Percentiles rank a stretch among this genome's conserved stretches.
phyloP scores from a whole-genome alignment of 2,113 vertebrate species.

The Tilapia sparmanii region DNA sequence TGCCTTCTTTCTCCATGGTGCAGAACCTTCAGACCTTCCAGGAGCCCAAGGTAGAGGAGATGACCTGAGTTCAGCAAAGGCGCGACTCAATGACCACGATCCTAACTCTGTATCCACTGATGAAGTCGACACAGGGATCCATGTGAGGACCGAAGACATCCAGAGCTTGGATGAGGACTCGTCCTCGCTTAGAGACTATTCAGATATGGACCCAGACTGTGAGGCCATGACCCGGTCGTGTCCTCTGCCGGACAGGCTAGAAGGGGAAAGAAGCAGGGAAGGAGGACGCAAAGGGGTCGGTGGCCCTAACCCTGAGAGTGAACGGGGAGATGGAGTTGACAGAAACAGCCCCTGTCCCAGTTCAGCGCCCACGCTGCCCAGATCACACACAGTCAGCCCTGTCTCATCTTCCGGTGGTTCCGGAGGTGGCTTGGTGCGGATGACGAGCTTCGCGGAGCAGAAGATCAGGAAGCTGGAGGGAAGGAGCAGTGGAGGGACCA shows the following conservation, averaged over 20 bases:
- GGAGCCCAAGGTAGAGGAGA: constrained; percentile 28
- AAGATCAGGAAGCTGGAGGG: constrained; percentile 92
- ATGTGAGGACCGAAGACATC: constrained; percentile 94
- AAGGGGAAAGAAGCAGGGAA: not conserved
- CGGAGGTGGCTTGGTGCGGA: constrained; percentile 80
- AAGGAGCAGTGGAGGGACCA: constrained; percentile 90
- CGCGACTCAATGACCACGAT: constrained; percentile 72
- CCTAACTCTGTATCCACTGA: constrained; percentile 84
- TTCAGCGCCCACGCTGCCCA: constrained; percentile 77
- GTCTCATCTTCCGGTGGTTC: constrained; percentile 85
- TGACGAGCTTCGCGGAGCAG: constrained; percentile 98
- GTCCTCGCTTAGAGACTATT: constrained; percentile 92
- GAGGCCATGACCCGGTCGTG: constrained; percentile 71
- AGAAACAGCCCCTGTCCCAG: constrained; percentile 79
- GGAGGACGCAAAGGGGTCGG: not conserved
- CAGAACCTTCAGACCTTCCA: constrained; percentile 37
- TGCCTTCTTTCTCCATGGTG: constrained; percentile 88
- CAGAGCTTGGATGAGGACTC: constrained; percentile 95
- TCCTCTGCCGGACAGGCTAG: constrained; percentile 44
- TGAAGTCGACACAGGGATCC: constrained; percentile 94
- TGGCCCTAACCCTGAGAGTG: not conserved
- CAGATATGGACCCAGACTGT: constrained; percentile 90
- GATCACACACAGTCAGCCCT: constrained; percentile 84
- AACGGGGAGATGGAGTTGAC: constrained; percentile 53
- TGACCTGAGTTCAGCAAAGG: constrained; percentile 64